phyloP scores from a whole-genome alignment of 2,797 vertebrate species.

The Paedocypris micromegethes region DNA sequence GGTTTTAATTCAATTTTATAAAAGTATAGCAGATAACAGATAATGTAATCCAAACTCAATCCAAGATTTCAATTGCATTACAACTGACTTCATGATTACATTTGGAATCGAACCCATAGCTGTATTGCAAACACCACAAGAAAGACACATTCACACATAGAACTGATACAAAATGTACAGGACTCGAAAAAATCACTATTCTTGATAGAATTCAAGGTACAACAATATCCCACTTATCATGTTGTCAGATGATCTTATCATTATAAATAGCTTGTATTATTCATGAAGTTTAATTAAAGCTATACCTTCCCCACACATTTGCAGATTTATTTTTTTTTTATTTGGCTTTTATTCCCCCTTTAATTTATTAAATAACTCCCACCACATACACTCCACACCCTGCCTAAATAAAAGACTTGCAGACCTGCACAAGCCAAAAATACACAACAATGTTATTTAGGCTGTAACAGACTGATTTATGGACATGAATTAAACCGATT shows the following conservation, averaged over 20 bases:
- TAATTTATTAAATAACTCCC: too few relatives aligned
- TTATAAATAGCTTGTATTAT: conserved; percentile 78
- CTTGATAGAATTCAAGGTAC: conserved; percentile 17
- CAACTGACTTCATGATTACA: too few relatives aligned
- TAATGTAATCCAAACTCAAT: too few relatives aligned
- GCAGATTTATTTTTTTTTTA: conserved; percentile 54
- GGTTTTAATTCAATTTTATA: too few relatives aligned
- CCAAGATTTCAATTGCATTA: too few relatives aligned
- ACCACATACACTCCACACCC: too few relatives aligned
- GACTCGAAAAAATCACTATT: not conserved
- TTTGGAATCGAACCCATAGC: too few relatives aligned
- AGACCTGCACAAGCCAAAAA: conserved; percentile 73
- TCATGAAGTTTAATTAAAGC: conserved; percentile 76
- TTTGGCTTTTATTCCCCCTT: conserved; percentile 2
- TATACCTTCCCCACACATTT: conserved; percentile 70
- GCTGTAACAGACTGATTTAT: conserved; percentile 71
- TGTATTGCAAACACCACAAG: too few relatives aligned
- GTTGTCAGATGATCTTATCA: conserved; percentile 58
- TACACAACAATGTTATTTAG: conserved; percentile 72
- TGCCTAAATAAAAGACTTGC: conserved; percentile 55
- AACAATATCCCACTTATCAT: conserved; percentile 15
- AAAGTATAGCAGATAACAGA: too few relatives aligned
- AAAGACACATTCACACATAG: too few relatives aligned
- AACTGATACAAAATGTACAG: too few relatives aligned
- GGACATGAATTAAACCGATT: conserved; percentile 76